Evolutionary conservation across 2,888 invertebrate genomes (phyloP), one percentile per base, ranked within the genome.

Genomic region (Schrankia costaestrigalis): DNA sequence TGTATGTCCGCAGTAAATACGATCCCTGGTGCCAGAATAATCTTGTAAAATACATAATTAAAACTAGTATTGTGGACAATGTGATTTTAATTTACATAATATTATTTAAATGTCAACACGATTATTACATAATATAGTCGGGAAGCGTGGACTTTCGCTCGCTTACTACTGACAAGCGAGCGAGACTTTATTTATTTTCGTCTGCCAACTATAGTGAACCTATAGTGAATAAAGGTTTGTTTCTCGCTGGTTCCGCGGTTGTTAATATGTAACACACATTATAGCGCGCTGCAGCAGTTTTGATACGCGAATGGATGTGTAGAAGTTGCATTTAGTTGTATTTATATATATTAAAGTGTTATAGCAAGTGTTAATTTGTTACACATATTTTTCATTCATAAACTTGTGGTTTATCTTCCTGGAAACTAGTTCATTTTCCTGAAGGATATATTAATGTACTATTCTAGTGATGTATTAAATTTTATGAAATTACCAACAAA

Each of bases 171-270:
- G 71, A 63, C 57, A 58, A 53, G 49, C 41, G 44, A 59, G 71
- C 60, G n/a, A n/a, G n/a, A n/a, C 55, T 70, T n/a, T 63, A 68
- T 72, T 76, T 83, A 81, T 82, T 81, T 83, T 75, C 57, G 77
- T 67, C 56, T 54, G 55, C 34, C 56, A 53, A 55, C 57, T 52
- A 50, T 57, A 44, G 41, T 42, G 26, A 44, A 39, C 43, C 44
- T 50, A 50, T 43, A 51, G 55, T 46, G 48, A 46, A 60, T 57
- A 58, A 63, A 62, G 59, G 61, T 59, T 63, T 59, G 57, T 55
- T 54, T 43, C 36, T 53, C 46, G 54, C 46, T 56, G 55, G 56
- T 51, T 56, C 46, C 48, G 43, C 55, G 50, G 56, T 58, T 54
- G 63, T 63, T 61, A 68, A 56, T 61, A 46, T 52, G 56, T 23